Evolutionary conservation across 1,140 invertebrate genomes (phyloP).

Genomic region (Drosophila virilis): DNA sequence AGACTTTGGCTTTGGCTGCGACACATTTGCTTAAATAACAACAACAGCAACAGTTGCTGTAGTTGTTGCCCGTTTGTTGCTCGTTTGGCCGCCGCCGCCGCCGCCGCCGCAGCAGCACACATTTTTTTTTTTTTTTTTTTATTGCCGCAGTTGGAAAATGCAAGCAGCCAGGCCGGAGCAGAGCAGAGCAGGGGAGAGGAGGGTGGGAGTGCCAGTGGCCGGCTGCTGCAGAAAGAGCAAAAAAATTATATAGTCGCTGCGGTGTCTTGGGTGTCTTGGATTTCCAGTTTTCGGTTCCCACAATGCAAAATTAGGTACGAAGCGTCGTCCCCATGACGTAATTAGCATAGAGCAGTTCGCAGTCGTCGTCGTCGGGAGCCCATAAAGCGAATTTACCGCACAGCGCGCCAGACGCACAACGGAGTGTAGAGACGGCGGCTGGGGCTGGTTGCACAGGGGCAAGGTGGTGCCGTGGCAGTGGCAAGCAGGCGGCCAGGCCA

Average conservation of each 20-base stretch:
- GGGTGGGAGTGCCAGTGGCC: slow-evolving; percentile 16
- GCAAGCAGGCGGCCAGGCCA: neutral
- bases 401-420: slow-evolving; percentile 66
- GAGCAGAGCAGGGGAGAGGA: slow-evolving; percentile 10
- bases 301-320: slow-evolving; percentile 84
- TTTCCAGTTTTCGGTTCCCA: slow-evolving; percentile 84
- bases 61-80: slow-evolving; percentile 31
- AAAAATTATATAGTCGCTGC: slow-evolving; percentile 24
- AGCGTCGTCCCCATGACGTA: slow-evolving; percentile 84
- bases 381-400: slow-evolving; percentile 83
- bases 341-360: slow-evolving; percentile 82
- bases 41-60: slow-evolving; percentile 43
- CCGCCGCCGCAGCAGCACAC: slow-evolving; percentile 45
- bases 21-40: slow-evolving; percentile 82
- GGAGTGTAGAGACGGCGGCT: slow-evolving; percentile 11
- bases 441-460: neutral
- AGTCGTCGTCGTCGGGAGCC: slow-evolving; percentile 66
- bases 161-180: slow-evolving; percentile 35
- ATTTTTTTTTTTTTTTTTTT: slow-evolving; percentile 69
- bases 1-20: slow-evolving; percentile 78
- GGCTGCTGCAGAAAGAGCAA: slow-evolving; percentile 17
- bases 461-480: slow-evolving; percentile 20
- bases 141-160: slow-evolving; percentile 68
- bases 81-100: slow-evolving; percentile 28
- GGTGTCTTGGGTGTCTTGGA: slow-evolving; percentile 68